Base-by-base conservation (phyloP, 2,797 vertebrate genomes). In the Oreochromis grahami region DNA sequence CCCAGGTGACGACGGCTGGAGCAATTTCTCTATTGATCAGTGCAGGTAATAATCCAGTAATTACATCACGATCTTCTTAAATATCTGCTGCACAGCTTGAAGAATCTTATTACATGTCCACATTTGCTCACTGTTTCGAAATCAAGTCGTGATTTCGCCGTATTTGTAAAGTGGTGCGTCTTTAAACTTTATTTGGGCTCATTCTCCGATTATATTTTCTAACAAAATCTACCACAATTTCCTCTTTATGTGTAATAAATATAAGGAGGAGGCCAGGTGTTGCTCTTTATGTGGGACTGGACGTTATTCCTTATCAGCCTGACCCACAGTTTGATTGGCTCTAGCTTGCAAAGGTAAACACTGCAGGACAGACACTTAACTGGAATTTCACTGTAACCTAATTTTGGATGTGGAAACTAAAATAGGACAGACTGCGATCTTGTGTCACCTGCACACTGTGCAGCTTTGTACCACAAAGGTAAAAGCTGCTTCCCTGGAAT, bases 11-110 rank as follows among this genome's bases (percentile, higher is more conserved):
- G 2, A 17, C 1, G 58, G 3, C 29, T 82, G 41, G 13, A 9
- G 51, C 5, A 48, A 78, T n/a, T 19, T 26, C 70, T 80, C 86
- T 9, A 38, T 13, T 0, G 85, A 95, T 14, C 88, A 94, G 65
- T 95, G 95, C 94, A 93, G 95, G 95, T 96, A 88, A 83, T 4
- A 8, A 45, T 48, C 50, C 38, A 7, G 3, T 19, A 17, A n/a
- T 38, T 68, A 8, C 60, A 63, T 0, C 32, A 21, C 34, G 34
- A 38, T 0, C 68, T 29, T 72, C 6, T 50, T 74, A 19, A 74
- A 50, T 13, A 32, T 6, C 43, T 74, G 43, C 60, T 65, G 60
- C 19, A 38, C 7, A 12, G 34, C 12, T 65, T n/a, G 60, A 65
- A 65, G 11, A 3, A 65, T 56, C 55, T 9, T 32, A 56, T 32